Evolutionary conservation across 2,113 vertebrate species (phyloP).

Genomic region (Cervus canadensis): DNA sequence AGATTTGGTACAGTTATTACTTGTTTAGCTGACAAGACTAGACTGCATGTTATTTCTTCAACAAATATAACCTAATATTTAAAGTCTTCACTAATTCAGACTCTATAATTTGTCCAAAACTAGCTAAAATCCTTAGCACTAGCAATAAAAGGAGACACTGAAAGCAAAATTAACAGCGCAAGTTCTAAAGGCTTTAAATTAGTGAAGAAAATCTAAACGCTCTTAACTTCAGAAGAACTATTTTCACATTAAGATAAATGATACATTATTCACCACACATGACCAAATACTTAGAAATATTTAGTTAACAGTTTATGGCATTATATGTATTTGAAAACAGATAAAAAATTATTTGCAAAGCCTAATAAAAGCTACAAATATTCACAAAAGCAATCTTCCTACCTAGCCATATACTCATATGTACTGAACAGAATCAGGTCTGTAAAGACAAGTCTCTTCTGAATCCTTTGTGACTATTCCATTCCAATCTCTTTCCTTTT

Average conservation of each 20-base stretch:
- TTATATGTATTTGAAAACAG: not conserved
- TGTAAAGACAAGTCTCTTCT: not conserved
- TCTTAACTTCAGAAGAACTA: not conserved
- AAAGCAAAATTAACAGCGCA: not conserved
- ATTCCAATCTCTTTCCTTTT: not conserved
- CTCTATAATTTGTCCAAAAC: not conserved
- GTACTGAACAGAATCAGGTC: not conserved
- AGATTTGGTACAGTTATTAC: not conserved
- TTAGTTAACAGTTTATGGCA: not conserved
- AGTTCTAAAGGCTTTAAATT: conserved; percentile 1
- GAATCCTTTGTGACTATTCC: not conserved
- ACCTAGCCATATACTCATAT: not conserved
- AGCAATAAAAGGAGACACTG: not conserved
- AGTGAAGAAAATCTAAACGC: not conserved
- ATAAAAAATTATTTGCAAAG: conserved; percentile 3
- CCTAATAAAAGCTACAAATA: not conserved
- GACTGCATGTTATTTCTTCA: not conserved
- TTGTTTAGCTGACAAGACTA: not conserved
- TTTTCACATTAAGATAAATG: not conserved
- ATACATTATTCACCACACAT: not conserved
- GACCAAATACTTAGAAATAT: not conserved
- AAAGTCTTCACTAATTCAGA: not conserved
- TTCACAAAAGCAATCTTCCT: not conserved
- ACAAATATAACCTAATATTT: not conserved
- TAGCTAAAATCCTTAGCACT: not conserved